Conservation (phyloP, 2,113 vertebrate species). For the Mustela lutreola region DNA sequence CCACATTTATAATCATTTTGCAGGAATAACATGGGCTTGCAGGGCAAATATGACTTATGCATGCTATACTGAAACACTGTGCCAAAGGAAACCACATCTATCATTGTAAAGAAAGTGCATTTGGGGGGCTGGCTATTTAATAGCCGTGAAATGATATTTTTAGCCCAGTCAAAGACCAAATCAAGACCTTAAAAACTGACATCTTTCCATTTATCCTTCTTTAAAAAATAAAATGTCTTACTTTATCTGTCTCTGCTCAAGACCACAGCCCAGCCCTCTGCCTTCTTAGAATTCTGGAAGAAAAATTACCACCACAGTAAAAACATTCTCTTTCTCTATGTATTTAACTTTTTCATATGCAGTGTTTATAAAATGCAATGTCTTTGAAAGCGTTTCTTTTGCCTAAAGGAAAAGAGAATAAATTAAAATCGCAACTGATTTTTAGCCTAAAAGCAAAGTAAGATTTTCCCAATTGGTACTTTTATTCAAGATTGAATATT, state of each 20-base stretch:
- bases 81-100: neutral
- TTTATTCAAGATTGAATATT: conserved; percentile 62
- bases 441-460: conserved; percentile 8
- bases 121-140: neutral
- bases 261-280: neutral
- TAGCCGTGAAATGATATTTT: conserved; percentile 38
- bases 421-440: conserved; percentile 59
- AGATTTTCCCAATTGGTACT: conserved; percentile 12
- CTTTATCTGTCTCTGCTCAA: neutral
- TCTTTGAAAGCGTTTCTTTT: conserved; percentile 72
- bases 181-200: neutral
- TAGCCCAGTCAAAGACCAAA: conserved; percentile 37
- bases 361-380: neutral
- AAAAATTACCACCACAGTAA: neutral
- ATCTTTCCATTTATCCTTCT: neutral
- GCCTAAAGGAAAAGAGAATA: conserved; percentile 67
- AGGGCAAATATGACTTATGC: neutral
- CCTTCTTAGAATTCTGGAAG: neutral
- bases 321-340: neutral
- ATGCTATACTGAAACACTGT: neutral
- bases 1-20: neutral
- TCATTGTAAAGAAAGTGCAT: neutral
- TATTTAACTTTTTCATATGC: conserved; percentile 53
- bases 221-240: conserved; percentile 28
- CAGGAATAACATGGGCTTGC: neutral